Base-by-base conservation (phyloP, 1,140 invertebrate species). In the Penaeus vannamei region DNA sequence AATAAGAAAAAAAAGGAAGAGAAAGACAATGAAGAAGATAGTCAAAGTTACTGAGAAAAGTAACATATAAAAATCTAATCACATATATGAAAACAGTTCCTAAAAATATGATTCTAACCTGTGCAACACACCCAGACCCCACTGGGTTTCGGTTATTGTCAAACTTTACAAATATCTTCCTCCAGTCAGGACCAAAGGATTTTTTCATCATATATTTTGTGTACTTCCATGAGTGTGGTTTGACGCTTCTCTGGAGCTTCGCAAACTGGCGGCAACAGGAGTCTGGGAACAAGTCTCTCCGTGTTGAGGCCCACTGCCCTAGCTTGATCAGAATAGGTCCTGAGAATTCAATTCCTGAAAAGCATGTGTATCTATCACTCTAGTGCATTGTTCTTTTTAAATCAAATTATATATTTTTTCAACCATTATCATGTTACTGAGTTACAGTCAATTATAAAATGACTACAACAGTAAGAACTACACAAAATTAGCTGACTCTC, bases 51-150 rank as follows among this genome's bases (percentile, higher is more conserved):
- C 17, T 14, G 53, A 17, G 53, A 53, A 53, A 53, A 12, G 14
- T 53, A 17, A 53, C 10, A 53, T 17, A 10, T 23, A 59, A 2
- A 53, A 53, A 19, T 8, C 26, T 14, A 19, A 29, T 29, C 26
- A 84, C 26, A 17, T 26, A 64, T 32, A 0, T n/a, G 20, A 64
- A 29, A 19, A 22, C 2, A 61, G 19, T 61, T 26, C 60, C 60
- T 60, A 60, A 29, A 42, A 83, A 64, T 8, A 19, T 42, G 8
- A 53, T 3, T 53, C 86, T 42, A 91, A 94, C 94, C 92, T 95
- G 94, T 72, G 94, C 94, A 91, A 94, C 93, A 91, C 94, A 94
- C 76, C 94, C 94, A 46, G 94, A 94, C 32, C 94, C 94, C 72
- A 94, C 92, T 1, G 93, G 94, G 14, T 91, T 84, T 32, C 86